Percentiles rank a stretch among this genome's conserved stretches.
Conservation (phyloP, 92 coral and sea anemone genomes). For the Porites lobata region DNA sequence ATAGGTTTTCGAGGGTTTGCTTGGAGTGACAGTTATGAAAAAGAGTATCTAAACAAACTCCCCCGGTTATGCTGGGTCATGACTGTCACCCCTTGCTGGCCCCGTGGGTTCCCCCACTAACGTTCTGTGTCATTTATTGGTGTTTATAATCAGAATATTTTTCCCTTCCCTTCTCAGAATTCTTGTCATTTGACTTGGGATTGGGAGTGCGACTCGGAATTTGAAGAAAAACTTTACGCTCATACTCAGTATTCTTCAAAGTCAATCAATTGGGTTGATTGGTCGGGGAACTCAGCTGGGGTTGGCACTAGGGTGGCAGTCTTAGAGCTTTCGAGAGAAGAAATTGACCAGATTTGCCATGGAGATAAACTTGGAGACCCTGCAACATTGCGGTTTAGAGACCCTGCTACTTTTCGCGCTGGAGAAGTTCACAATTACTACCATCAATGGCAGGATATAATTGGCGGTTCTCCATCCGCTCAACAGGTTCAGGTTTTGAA, state of each 20-base stretch:
- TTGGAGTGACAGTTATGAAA: conserved; percentile 38
- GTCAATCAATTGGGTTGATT: conserved; percentile 21
- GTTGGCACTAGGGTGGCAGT: conserved; percentile 35
- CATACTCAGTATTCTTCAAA: background rate
- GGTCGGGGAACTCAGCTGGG: conserved; percentile 7
- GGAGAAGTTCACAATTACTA: conserved; percentile 25
- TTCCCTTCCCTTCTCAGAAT: background rate
- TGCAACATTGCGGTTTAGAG: conserved; percentile 14
- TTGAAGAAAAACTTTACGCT: conserved; percentile 12
- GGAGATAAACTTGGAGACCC: conserved; percentile 8
- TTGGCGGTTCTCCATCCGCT: background rate
- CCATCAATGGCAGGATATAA: conserved; percentile 32
- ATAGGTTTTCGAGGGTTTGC: background rate
- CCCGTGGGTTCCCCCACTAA: background rate
- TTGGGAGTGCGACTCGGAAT: conserved; percentile 38
- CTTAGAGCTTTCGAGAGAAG: conserved; percentile 1
- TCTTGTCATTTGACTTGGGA: conserved; percentile 15
- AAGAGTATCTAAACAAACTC: conserved; percentile 29
- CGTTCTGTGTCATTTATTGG: background rate
- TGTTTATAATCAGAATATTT: background rate
- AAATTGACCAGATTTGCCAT: conserved; percentile 9
- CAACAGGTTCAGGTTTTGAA: conserved; percentile 21
- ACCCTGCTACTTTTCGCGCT: conserved; percentile 28
- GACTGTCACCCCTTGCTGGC: conserved; percentile 19
- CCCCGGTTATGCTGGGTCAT: conserved; percentile 49